Conservation (phyloP, 2,113 vertebrate species). For the Erythrocercus mccallii region DNA sequence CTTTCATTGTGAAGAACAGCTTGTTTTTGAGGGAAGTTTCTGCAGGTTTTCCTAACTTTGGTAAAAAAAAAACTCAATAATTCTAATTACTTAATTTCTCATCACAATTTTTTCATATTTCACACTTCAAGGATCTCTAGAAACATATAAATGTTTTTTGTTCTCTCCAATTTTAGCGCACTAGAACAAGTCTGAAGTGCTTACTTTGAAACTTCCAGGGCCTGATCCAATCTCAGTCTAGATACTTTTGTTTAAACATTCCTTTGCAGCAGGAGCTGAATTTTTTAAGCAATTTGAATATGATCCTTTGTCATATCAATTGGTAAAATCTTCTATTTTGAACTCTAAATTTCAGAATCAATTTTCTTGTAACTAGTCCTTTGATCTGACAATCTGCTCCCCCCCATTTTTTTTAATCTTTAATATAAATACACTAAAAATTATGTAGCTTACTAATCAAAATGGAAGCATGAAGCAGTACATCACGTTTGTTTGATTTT, state of each 20-base stretch:
- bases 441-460: neutral
- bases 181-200: neutral
- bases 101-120: neutral
- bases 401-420: neutral
- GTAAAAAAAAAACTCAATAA: neutral
- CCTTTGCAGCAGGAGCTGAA: slow-evolving; percentile 17
- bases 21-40: neutral
- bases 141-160: neutral
- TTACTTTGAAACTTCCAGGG: neutral
- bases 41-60: neutral
- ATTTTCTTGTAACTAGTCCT: neutral
- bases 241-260: slow-evolving; percentile 34
- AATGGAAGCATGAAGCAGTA: neutral
- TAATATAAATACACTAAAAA: neutral
- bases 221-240: neutral
- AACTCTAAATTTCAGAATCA: neutral
- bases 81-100: neutral
- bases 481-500: neutral
- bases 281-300: neutral
- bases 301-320: neutral
- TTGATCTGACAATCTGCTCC: neutral
- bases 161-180: neutral
- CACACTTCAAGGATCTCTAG: neutral
- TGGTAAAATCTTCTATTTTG: neutral
- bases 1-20: neutral